Base-by-base conservation (phyloP, 1,140 invertebrate species). In the Conus ventricosus region DNA sequence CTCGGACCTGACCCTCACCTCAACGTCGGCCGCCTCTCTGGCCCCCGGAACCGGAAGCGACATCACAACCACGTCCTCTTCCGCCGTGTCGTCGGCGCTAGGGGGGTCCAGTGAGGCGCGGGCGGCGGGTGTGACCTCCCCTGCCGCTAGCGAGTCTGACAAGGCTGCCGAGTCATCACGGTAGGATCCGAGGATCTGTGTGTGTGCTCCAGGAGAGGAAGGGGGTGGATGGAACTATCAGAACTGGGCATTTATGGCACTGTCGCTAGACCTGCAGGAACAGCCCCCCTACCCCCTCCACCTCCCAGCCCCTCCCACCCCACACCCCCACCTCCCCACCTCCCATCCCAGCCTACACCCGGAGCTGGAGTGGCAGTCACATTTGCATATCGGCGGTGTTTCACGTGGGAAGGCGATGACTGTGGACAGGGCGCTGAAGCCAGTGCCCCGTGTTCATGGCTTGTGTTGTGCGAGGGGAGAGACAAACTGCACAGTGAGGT, bases 41-140 rank as follows among this genome's bases (percentile, higher is more conserved):
- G 51, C 25, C 7, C 23, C 71, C 7, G 71, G n/a, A 17, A 23
- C 82, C 55, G 57, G 82, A 25, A 84, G 82, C 63, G 82, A 84
- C 57, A n/a, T 63, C 82, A 84, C 55, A 5, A 13, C 82, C 4
- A 84, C 82, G 55, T 84, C 82, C 7, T 60, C 82, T 13, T 53
- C 81, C 20, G 8, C 53, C 53, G 23, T 39, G 55, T 53, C 27
- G 7, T 39, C 27, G 55, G 51, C n/a, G 8, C 25, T 53, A 11
- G 78, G 78, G n/a, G 25, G 78, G 78, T 25, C 82, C n/a, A 84
- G 57, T n/a, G 54, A 60, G 82, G 54, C 82, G 23, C 54, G n/a
- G 54, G 82, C n/a, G 8, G 82, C 20, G 10, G 67, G 67, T 1
- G 67, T 71, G 67, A 23, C 55, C 25, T n/a, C 55, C 82, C 55